Percentiles rank a stretch among this genome's conserved stretches.
phyloP scores from a whole-genome alignment of 2,797 vertebrate genomes.

The Microtus obscurus region DNA sequence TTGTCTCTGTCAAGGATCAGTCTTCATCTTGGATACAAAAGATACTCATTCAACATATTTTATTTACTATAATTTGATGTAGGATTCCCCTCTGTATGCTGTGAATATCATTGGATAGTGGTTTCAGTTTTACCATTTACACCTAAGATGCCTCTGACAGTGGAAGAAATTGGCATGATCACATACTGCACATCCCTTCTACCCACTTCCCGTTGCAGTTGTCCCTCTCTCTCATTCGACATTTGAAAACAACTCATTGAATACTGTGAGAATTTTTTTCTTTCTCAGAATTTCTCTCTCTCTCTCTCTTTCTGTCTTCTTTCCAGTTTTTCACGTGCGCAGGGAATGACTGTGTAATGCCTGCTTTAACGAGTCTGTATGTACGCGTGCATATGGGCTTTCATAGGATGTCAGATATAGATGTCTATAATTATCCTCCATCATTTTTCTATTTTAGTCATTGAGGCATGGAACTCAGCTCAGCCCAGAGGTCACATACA shows the following conservation, averaged over 20 bases:
- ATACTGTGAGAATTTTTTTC: not conserved
- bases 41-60: not conserved
- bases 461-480: not conserved
- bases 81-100: too few species aligned
- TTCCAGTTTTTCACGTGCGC: not conserved
- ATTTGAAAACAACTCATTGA: not conserved
- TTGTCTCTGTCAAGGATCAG: not conserved
- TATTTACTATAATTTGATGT: not conserved
- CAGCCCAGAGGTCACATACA: not conserved
- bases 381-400: fast-evolving
- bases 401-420: not conserved
- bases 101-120: too few species aligned
- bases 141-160: not conserved
- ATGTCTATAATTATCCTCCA: not conserved
- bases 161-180: not conserved
- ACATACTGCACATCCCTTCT: not conserved
- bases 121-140: not conserved
- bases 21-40: not conserved
- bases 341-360: too few species aligned
- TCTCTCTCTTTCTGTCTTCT: not conserved
- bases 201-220: not conserved
- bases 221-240: not conserved
- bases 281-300: not conserved
- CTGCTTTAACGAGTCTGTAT: not conserved
- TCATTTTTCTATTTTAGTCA: not conserved